Evolutionary conservation across 2,888 invertebrate species (phyloP), one percentile per base, ranked within the genome.

Genomic region (Latrodectus elegans): DNA sequence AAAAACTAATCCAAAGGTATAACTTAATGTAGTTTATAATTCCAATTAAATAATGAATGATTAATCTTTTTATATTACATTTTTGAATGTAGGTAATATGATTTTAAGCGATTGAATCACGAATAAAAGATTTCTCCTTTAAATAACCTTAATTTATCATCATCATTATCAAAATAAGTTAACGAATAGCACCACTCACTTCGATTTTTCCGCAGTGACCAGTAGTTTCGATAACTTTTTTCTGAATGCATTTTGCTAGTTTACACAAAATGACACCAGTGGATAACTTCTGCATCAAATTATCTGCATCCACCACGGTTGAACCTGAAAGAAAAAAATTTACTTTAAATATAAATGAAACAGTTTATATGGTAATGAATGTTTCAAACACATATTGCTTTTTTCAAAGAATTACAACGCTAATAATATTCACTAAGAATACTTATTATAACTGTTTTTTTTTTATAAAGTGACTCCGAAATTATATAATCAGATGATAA

Each of bases 221-320:
- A 49, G 51, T 65, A 8, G 49, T 6, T 76, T 88, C 78, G 38
- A 78, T 82, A 2, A 77, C 84, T 90, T 94, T 94, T 90, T 95
- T 95, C 91, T 96, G 95, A 89, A 97, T 95, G 90, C 95, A 93
- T 91, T 95, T 94, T 0, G 96, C 96, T 91, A 97, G 93, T 91
- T 95, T 95, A 92, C 96, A 97, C 82, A 97, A 93, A 90, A 96
- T 94, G 1, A 95, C 96, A 68, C 97, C 97, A 91, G 96, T 96
- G 92, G 97, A 97, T 92, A 97, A 92, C 89, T 95, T 95, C 90
- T 95, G 95, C 92, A 97, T 94, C 91, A 97, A 95, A 92, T 96
- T 96, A 90, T 95, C 95, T 8, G 95, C 95, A 3, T 94, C 95
- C 90, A 96, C 93, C 91, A 95, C 95, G 87, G 95, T 95, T 71